phyloP scores from a whole-genome alignment of 2,888 invertebrate species.

The Anaspis maculata region DNA sequence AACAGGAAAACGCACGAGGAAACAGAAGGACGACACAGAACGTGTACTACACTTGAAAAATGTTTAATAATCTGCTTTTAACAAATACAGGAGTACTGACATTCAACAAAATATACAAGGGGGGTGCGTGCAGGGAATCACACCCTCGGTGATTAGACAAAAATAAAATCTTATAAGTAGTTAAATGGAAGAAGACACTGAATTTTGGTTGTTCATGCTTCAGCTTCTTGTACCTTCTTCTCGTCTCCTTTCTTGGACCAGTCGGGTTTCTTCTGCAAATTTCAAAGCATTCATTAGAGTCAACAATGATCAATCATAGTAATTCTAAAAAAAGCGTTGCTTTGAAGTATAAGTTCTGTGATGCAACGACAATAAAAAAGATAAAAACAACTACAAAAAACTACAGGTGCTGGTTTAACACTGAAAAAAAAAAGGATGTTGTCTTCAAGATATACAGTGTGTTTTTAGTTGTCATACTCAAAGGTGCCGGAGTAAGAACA shows the following conservation, averaged over 20 bases:
- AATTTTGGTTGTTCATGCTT: slow-evolving; percentile 66
- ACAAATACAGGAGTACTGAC: slow-evolving; percentile 15
- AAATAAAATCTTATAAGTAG: slow-evolving; percentile 2
- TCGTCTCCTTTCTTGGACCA: slow-evolving; percentile 90
- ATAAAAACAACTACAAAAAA: slow-evolving; percentile 9
- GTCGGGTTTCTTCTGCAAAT: slow-evolving; percentile 82
- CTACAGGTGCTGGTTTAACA: too few species aligned
- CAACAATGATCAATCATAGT: too few species aligned
- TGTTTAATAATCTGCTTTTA: slow-evolving; percentile 1
- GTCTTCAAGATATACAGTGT: slow-evolving; percentile 9
- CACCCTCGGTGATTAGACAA: slow-evolving; percentile 16
- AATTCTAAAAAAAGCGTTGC: not conserved
- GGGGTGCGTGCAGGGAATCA: too few species aligned
- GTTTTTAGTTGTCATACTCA: too few species aligned
- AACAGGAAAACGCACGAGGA: not conserved
- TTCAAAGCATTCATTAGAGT: slow-evolving; percentile 27
- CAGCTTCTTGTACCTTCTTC: slow-evolving; percentile 76
- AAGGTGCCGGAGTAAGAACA: too few species aligned
- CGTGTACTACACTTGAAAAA: not conserved
- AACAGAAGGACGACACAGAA: not conserved
- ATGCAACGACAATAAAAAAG: slow-evolving; percentile 3
- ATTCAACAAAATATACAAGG: too few species aligned
- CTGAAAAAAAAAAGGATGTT: too few species aligned
- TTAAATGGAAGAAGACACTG: not conserved
- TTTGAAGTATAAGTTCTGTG: not conserved